These are phyloP conservation scores for Cheilinus undulatus DNA, from an alignment of 2,113 vertebrate genomes.

Conservation along the genomic window DNA sequence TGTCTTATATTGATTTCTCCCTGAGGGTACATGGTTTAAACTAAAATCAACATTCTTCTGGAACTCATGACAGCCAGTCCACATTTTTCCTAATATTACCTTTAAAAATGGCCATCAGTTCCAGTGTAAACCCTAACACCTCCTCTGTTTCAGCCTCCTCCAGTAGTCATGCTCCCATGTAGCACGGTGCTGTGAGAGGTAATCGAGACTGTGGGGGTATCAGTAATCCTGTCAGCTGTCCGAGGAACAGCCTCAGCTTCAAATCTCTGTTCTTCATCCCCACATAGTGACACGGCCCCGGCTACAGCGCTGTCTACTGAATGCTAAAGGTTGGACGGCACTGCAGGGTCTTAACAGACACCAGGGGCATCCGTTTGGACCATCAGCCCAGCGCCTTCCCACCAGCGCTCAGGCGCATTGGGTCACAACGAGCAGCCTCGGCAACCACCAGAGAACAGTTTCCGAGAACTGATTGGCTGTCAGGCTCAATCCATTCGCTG, in stretches of 20 bases:
- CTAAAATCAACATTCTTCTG: neutral
- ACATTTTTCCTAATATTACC: neutral
- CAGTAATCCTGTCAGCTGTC: slow-evolving; percentile 68
- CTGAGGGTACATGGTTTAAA: neutral
- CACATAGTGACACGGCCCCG: slow-evolving; percentile 32
- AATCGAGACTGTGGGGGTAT: slow-evolving; percentile 72
- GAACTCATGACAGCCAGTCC: neutral
- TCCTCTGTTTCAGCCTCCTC: slow-evolving; percentile 13
- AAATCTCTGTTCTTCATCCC: slow-evolving; percentile 62
- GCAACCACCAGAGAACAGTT: slow-evolving; percentile 59
- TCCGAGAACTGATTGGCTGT: slow-evolving; percentile 74
- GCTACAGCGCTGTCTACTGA: slow-evolving; percentile 36
- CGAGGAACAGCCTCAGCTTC: slow-evolving; percentile 47
- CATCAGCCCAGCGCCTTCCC: slow-evolving; percentile 63
- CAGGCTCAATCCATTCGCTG: slow-evolving; percentile 72
- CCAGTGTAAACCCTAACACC: slow-evolving; percentile 20
- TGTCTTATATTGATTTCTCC: neutral
- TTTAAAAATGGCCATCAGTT: slow-evolving; percentile 14
- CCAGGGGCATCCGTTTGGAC: slow-evolving; percentile 64
- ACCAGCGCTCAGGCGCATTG: slow-evolving; percentile 68
- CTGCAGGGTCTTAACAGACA: slow-evolving; percentile 59
- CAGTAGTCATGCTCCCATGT: slow-evolving; percentile 19
- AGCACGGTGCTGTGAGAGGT: slow-evolving; percentile 45
- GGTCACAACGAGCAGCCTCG: slow-evolving; percentile 68
- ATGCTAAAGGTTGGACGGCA: slow-evolving; percentile 47